These are phyloP conservation scores for Drosophila neonasuta DNA, from an alignment of 2,888 invertebrate genomes.

Conservation along the genomic window DNA sequence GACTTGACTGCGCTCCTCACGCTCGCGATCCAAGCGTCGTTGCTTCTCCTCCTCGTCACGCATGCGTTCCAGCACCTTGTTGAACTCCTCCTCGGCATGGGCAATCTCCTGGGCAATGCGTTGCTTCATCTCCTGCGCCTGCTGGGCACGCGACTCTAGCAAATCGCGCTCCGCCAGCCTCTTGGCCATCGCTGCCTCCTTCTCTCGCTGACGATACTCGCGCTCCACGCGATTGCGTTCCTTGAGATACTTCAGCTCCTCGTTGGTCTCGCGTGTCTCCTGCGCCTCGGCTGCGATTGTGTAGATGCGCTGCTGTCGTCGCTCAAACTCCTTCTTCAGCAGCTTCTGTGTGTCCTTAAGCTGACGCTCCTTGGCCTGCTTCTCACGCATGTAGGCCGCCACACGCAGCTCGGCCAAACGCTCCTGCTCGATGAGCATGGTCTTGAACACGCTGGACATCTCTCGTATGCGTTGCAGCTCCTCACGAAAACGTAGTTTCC, in stretches of 20 bases:
- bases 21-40: slow-evolving; percentile 59
- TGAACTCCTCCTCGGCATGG: slow-evolving; percentile 80
- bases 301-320: slow-evolving; percentile 79
- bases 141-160: slow-evolving; percentile 74
- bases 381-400: slow-evolving; percentile 80
- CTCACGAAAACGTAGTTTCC: slow-evolving; percentile 77
- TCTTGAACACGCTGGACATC: slow-evolving; percentile 79
- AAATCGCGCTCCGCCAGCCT: slow-evolving; percentile 78
- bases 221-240: slow-evolving; percentile 82
- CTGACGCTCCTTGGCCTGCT: slow-evolving; percentile 78
- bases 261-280: slow-evolving; percentile 74
- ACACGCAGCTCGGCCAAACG: slow-evolving; percentile 80
- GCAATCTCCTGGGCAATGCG: slow-evolving; percentile 80
- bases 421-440: slow-evolving; percentile 80
- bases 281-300: slow-evolving; percentile 78
- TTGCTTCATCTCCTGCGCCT: slow-evolving; percentile 79
- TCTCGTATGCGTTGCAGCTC: slow-evolving; percentile 79
- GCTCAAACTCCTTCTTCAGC: slow-evolving; percentile 79
- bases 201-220: slow-evolving; percentile 80
- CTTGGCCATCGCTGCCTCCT: slow-evolving; percentile 77
- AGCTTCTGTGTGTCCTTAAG: slow-evolving; percentile 75
- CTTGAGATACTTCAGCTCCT: slow-evolving; percentile 78
- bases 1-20: slow-evolving; percentile 66
- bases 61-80: slow-evolving; percentile 74
- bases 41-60: slow-evolving; percentile 79